Evolutionary conservation across 2,888 invertebrate genomes (phyloP), one percentile per base, ranked within the genome.

Genomic region (Camptogramma bilineatum): DNA sequence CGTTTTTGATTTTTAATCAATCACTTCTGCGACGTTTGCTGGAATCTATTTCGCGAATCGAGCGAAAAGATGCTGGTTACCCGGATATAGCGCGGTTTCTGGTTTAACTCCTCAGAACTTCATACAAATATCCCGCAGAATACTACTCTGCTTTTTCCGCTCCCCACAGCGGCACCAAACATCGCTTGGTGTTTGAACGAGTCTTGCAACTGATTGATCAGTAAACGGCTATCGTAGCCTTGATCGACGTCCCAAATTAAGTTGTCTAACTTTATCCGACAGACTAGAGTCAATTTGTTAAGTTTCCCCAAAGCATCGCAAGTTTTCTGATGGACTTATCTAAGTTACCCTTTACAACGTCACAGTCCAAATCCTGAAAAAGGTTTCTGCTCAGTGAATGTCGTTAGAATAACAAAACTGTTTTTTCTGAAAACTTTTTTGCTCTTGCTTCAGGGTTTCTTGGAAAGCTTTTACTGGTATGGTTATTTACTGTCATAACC

Each of bases 321-420:
- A 79, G 69, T 75, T 78, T 76, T 70, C 57, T 76, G 73, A 77
- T 74, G 71, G 74, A 73, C 72, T 61, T 65, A 65, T 61, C 69
- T 68, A 69, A 68, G 70, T 74, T 72, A 73, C 69, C 71, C 69
- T 72, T 70, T 69, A 53, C 31, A 70, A 73, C 77, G 71, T 78
- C 76, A 70, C 65, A 64, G 64, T 70, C 57, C 68, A 72, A 81
- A 81, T 76, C 76, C 78, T 64, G 62, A 76, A 81, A 80, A 81
- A 78, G 81, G 81, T 72, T 63, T 52, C 24, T 57, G 52, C 24
- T 53, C 39, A 50, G 47, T 60, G 46, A 31, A 53, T 66, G 58
- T 58, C 66, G 46, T 62, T 52, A 54, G 66, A 64, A 73, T 55
- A 64, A 59, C 54, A 75, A 66, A 66, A 57, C 51, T 52, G 46